These are phyloP conservation scores for Diadromus collaris DNA, from an alignment of 2,888 invertebrate species.

Conservation along the genomic window DNA sequence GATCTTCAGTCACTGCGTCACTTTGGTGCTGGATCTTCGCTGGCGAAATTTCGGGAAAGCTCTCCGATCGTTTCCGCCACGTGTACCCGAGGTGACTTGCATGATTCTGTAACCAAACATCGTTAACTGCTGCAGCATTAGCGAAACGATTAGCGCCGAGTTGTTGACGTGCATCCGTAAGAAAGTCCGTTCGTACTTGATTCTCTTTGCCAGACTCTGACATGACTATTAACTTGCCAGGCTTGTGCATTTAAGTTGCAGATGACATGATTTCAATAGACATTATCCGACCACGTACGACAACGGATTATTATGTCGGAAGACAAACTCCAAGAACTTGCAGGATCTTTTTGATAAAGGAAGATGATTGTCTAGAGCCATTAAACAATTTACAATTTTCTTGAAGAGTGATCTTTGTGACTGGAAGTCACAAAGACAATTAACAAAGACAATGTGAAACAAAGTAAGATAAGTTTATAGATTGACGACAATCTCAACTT, in stretches of 20 bases:
- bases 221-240: background rate
- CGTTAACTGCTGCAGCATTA: conserved; percentile 29
- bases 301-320: background rate
- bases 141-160: conserved; percentile 21
- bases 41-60: conserved; percentile 15
- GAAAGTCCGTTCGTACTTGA: background rate
- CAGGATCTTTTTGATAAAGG: too few species aligned
- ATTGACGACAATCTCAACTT: background rate
- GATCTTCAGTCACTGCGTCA: conserved; percentile 18
- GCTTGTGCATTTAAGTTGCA: too few species aligned
- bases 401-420: too few species aligned
- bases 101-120: conserved; percentile 12
- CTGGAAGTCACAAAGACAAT: too few species aligned
- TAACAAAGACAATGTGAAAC: too few species aligned
- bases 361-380: too few species aligned
- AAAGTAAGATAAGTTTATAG: too few species aligned
- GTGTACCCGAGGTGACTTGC: conserved; percentile 36
- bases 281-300: background rate
- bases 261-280: background rate
- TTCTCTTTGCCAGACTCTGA: background rate
- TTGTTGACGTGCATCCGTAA: background rate
- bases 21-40: background rate
- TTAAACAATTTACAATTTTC: background rate
- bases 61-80: conserved; percentile 10
- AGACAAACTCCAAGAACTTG: background rate